Conservation (phyloP, 1,140 invertebrate species). For the Popillia japonica region DNA sequence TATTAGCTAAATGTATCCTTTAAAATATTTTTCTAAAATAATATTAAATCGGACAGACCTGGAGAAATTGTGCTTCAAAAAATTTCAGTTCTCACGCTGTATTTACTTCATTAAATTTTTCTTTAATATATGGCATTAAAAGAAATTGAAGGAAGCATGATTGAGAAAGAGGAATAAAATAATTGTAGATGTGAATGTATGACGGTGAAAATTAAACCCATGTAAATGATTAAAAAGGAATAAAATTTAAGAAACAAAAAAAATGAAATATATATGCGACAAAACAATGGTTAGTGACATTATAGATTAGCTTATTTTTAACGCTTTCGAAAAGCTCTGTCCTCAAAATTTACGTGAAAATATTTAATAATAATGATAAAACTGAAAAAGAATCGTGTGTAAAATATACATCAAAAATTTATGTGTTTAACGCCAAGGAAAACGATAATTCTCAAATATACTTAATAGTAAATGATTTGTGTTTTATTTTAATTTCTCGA, state of each 20-base stretch:
- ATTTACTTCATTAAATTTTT: too few relatives aligned
- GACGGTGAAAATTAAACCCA: too few relatives aligned
- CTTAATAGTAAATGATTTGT: slow-evolving; percentile 5
- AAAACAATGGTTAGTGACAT: slow-evolving; percentile 28
- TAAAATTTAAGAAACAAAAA: background rate
- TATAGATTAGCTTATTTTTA: slow-evolving; percentile 27
- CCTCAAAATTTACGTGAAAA: slow-evolving; percentile 28
- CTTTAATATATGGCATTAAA: too few relatives aligned
- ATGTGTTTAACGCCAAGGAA: slow-evolving; percentile 31
- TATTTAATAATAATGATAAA: slow-evolving; percentile 14
- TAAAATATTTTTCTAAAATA: background rate
- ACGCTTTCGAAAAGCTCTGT: slow-evolving; percentile 33
- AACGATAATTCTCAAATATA: slow-evolving; percentile 35
- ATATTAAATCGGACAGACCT: too few relatives aligned
- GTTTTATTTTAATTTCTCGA: background rate
- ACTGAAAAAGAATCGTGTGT: slow-evolving; percentile 19
- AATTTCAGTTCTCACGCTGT: too few relatives aligned
- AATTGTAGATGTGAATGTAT: too few relatives aligned
- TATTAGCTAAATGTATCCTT: background rate
- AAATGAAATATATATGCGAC: slow-evolving; percentile 14
- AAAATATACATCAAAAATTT: slow-evolving; percentile 27
- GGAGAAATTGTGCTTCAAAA: too few relatives aligned
- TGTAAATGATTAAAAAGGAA: background rate
- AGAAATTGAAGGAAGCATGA: too few relatives aligned
- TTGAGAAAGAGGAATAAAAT: too few relatives aligned